Base-by-base conservation (phyloP, 2,113 vertebrate species). In the Phalacrocorax carbo region DNA sequence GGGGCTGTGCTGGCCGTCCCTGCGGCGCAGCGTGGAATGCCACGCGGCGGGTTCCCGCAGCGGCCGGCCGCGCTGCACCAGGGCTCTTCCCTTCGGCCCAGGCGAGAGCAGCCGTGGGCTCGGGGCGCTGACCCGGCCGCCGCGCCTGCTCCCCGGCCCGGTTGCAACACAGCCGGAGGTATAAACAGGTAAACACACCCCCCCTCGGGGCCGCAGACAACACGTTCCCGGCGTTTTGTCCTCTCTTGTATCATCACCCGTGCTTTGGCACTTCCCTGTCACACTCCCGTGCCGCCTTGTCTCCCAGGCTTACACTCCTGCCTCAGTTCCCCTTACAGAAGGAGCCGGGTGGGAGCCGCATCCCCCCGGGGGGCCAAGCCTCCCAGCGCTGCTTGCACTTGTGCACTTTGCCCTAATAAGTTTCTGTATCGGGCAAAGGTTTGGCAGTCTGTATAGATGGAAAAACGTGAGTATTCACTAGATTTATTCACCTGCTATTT, bases 401-500 rank as follows among this genome's bases (percentile, higher is more conserved):
- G 0, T 1, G 8, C 3, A 2, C 44, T 60, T 65, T n/a, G 25
- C 13, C 65, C 36, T 48, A 20, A 27, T 16, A 2, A 7, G 2
- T 30, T 81, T 78, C 27, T 9, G 44, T 7, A 46, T 46, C 6
- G 7, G 44, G 44, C 44, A 46, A 46, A 17, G 44, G 17, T 18
- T 15, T 46, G 44, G 44, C 44, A 46, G 15, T 46, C 44, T 46
- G 44, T 46, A 20, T n/a, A 58, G 49, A 17, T 13, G 36, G 79
- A 18, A 61, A 15, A 65, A 34, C 2, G 0, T 9, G 2, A 3
- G 22, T 2, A 23, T 25, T 44, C 15, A 1, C 68, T 20, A 0
- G 6, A 38, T 68, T 62, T 34, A 21, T 86, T 12, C 82, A 25
- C 42, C 75, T 29, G 57, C n/a, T 11, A 0, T 14, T 29, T 21